Base-by-base conservation (phyloP, 2,113 vertebrate genomes). In the Phyllostomus hastatus region DNA sequence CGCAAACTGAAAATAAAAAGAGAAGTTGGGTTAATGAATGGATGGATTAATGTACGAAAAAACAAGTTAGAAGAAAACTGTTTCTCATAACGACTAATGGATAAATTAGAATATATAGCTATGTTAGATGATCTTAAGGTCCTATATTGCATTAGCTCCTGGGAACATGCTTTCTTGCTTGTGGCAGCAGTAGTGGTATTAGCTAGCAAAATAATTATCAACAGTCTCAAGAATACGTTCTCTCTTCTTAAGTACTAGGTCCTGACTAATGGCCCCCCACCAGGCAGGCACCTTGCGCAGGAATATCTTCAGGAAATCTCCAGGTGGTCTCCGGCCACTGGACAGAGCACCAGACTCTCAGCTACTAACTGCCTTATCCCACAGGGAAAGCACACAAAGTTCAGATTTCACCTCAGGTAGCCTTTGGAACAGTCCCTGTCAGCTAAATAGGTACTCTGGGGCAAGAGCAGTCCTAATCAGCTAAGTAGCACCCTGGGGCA, bases 1-100 rank as follows among this genome's bases (percentile, higher is more conserved):
- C 99, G 99, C 98, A 98, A 99, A 99, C 99, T 99, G 99, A 98
- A 99, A 99, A 99, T 97, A 97, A 99, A 98, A 99, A 98, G 99
- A 99, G 98, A 99, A 99, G 97, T 98, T 98, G 98, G 98, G 98
- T 99, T 99, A 99, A 98, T 99, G 98, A 98, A 98, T 98, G 98
- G 98, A 98, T 96, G 95, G 97, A 98, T 98, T 97, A 97, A 98
- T 96, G 84, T 90, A 97, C 1, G 64, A 95, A 97, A 95, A n/a
- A 81, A 87, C 61, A 83, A 4, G 46, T 86, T 75, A 96, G 95
- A 90, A 93, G 93, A 79, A 95, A 97, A 96, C 48, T 79, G 31
- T 72, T 57, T 43, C 57, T 81, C 57, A 64, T 59, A 91, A 90
- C 95, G 92, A 89, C 96, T 97, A 94, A 91, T 79, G 95, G 10